Base-by-base conservation (phyloP, 2,888 invertebrate genomes). In the Drosophila neonasuta region DNA sequence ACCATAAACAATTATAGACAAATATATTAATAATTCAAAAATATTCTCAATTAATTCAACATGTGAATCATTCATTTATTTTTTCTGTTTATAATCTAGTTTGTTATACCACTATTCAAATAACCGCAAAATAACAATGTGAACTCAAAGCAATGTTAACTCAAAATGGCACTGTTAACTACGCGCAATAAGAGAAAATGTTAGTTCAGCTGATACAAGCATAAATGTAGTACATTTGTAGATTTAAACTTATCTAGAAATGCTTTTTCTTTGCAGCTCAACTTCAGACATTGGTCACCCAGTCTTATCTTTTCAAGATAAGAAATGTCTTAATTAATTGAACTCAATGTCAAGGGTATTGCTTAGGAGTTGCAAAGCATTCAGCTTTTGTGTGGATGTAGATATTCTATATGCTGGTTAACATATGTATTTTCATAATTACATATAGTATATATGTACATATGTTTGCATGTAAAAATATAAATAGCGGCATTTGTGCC, bases 341-440 rank as follows among this genome's bases (percentile, higher is more conserved):
- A 32, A 15, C 51, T 72, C 72, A 73, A 72, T 72, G 72, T 73
- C 72, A 73, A 73, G 68, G 73, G 57, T 58, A 68, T 57, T 60
- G 52, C 13, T 54, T 55, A 42, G 42, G 17, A 56, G 52, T 74
- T 29, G 39, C 5, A 20, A 11, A 73, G 15, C 74, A 65, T 7
- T 6, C 7, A 74, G 71, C 51, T 51, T 61, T 34, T 58, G 57
- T 2, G 2, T 11, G 39, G 6, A 11, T 45, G 20, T 7, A 11
- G 29, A 48, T 62, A 11, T 10, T 39, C n/a, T 51, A 45, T 50
- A 24, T 11, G 45, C n/a, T n/a, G 24, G 39, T 13, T 10, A 34
- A 49, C 42, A 49, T 56, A 48, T 61, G 36, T 48, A 56, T 44
- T 20, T 50, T 44, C 17, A 13, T 45, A 39, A 61, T 55, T 46